Percentiles rank a stretch among this genome's conserved stretches.
Conservation (phyloP, 2,797 vertebrate species). For the Benthosema pterotum region DNA sequence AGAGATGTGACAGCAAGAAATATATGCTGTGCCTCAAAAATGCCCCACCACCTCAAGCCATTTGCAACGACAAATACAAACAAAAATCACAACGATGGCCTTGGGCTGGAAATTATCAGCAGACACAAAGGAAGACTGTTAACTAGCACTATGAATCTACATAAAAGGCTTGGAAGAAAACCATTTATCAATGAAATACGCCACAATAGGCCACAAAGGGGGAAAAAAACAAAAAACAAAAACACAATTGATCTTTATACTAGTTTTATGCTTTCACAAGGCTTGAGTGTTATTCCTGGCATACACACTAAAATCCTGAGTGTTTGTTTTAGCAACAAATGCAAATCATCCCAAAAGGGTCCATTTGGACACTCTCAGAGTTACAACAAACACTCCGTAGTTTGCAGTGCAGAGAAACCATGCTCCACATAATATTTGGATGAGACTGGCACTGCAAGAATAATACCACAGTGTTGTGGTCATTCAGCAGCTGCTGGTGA, state of each 20-base stretch:
- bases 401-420: too few relatives aligned
- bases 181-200: conserved; percentile 23
- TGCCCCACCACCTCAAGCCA: too few relatives aligned
- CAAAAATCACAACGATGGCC: too few relatives aligned
- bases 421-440: conserved; percentile 13
- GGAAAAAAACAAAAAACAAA: conserved; percentile 10
- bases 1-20: too few relatives aligned
- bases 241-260: conserved; percentile 33
- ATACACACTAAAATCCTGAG: conserved; percentile 16
- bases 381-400: too few relatives aligned
- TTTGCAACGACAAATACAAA: too few relatives aligned
- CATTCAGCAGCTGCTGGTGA: conserved; percentile 67
- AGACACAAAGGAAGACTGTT: neutral
- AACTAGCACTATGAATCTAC: neutral
- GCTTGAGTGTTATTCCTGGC: conserved; percentile 38
- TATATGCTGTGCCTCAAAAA: too few relatives aligned
- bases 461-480: conserved; percentile 47
- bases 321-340: too few relatives aligned
- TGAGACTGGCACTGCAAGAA: conserved; percentile 59
- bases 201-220: conserved; percentile 3
- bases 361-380: too few relatives aligned
- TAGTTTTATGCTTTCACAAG: conserved; percentile 31
- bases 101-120: too few relatives aligned
- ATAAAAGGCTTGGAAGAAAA: conserved; percentile 9
- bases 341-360: too few relatives aligned